These are phyloP conservation scores for Euspilapteryx auroguttella DNA, from an alignment of 2,888 invertebrate species.

Conservation along the genomic window DNA sequence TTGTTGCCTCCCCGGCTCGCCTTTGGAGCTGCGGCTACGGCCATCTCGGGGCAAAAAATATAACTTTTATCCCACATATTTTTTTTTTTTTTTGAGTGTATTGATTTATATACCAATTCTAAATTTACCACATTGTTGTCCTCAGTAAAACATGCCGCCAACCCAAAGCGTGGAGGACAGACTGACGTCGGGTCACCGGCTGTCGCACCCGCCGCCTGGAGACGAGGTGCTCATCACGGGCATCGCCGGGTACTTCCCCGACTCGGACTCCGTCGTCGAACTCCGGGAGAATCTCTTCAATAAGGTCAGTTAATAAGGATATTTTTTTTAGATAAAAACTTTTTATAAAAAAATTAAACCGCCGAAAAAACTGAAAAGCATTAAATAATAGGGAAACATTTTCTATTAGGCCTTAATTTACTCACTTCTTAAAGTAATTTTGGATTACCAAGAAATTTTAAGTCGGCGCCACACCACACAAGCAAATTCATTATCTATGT, in stretches of 20 bases:
- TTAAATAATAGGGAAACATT: background rate
- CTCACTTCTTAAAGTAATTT: too few relatives aligned
- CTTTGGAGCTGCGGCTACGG: too few relatives aligned
- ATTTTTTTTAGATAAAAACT: background rate
- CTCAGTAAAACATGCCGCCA: constrained; percentile 35
- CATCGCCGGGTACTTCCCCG: constrained; percentile 74
- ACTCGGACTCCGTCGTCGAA: constrained; percentile 72
- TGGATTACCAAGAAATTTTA: too few relatives aligned
- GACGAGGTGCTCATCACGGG: constrained; percentile 71
- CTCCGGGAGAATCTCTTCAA: constrained; percentile 72
- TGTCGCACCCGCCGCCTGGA: constrained; percentile 59
- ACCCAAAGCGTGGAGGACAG: constrained; percentile 34
- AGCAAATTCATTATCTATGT: too few relatives aligned
- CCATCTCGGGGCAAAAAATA: too few relatives aligned
- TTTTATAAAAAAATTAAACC: background rate
- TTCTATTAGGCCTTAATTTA: too few relatives aligned
- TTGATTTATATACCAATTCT: too few relatives aligned
- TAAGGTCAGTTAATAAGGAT: constrained; percentile 41
- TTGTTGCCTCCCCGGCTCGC: too few relatives aligned
- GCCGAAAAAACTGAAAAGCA: background rate
- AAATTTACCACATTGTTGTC: too few relatives aligned
- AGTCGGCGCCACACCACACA: too few relatives aligned
- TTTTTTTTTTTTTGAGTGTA: too few relatives aligned
- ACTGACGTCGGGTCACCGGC: constrained; percentile 48
- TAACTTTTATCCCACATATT: too few relatives aligned